Base-by-base conservation (phyloP, 2,113 vertebrate genomes). In the Platysteira castanea region DNA sequence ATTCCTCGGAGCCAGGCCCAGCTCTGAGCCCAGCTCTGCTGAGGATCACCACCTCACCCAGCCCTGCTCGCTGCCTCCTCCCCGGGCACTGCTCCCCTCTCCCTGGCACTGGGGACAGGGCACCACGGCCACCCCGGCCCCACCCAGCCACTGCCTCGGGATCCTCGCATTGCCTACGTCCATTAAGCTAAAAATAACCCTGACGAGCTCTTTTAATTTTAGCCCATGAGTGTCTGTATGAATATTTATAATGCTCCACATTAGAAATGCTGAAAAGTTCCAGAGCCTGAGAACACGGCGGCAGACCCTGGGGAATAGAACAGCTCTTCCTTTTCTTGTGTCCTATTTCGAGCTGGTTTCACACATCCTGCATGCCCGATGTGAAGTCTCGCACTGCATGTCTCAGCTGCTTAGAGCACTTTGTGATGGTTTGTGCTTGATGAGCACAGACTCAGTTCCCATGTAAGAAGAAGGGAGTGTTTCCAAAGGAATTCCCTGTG, bases 161-260 rank as follows among this genome's bases (percentile, higher is more conserved):
- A 57, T 73, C 61, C 42, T 92, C 92, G 83, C 26, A 12, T 47
- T 94, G 87, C 87, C 82, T 69, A 8, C 17, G 18, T 79, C 75
- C 87, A 65, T 68, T 50, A 12, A 9, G 11, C 85, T 49, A 87
- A 94, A 95, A 94, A 94, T 90, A 96, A 46, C 33, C 39, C 18
- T 35, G 81, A 78, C 15, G 28, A 88, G 57, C 70, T 92, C 89
- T 13, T 95, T 94, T 96, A 85, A 94, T 95, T 96, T 91, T 93
- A 89, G 84, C 75, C 46, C 10, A 3, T 80, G 95, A 95, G 87
- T 93, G 60, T 86, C 78, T 71, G 28, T 65, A 96, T 97, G 95
- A 95, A 97, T 97, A 97, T 95, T 95, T 94, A 96, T 96, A 83
- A 82, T 37, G 49, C 46, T 93, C 44, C 26, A 8, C 41, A 81